These are phyloP conservation scores for Pituophis catenifer DNA, from an alignment of 2,113 vertebrate genomes.

Conservation along the genomic window DNA sequence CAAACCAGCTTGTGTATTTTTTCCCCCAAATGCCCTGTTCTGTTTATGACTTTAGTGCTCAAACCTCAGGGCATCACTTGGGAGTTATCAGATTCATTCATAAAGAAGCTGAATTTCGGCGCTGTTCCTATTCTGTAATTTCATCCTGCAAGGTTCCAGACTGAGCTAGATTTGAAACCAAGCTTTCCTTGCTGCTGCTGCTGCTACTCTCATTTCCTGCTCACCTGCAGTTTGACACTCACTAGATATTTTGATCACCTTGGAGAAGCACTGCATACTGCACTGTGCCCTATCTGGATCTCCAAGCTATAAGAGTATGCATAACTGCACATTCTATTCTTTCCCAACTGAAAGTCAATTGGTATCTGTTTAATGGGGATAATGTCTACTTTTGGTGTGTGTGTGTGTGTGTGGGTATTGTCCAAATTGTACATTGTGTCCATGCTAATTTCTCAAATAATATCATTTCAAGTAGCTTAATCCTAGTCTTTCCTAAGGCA, in stretches of 20 bases:
- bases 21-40: neutral
- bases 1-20: neutral
- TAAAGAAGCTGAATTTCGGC: neutral
- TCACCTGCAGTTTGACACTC: neutral
- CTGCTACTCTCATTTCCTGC: neutral
- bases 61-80: neutral
- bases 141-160: neutral
- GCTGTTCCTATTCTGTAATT: neutral
- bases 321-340: neutral
- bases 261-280: neutral
- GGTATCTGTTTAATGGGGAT: neutral
- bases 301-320: neutral
- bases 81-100: neutral
- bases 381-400: neutral
- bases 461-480: neutral
- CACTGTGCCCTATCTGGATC: neutral
- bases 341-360: neutral
- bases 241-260: neutral
- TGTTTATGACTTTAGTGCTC: neutral
- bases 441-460: neutral
- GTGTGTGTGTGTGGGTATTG: neutral
- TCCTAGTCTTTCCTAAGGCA: neutral
- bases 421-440: neutral
- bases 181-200: neutral
- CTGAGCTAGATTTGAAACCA: neutral